Evolutionary conservation across 2,888 invertebrate genomes (phyloP), one percentile per base, ranked within the genome.

Genomic region (Stenoptilia bipunctidactyla): DNA sequence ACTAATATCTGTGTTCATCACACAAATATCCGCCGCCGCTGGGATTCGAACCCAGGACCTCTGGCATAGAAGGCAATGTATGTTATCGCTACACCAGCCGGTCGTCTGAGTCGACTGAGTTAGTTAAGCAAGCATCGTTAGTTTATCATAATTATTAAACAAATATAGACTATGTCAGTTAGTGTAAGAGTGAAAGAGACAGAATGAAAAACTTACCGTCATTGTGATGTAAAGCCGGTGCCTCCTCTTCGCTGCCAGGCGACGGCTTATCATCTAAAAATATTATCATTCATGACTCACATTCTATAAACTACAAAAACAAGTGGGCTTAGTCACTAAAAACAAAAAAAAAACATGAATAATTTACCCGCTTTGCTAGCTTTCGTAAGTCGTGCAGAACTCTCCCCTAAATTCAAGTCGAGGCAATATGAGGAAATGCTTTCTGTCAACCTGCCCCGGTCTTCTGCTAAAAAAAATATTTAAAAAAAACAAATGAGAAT

Each of bases 361-460:
- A n/a, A 8, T n/a, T 30, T 58, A 85, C 83, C 82, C 50, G 65
- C 45, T 60, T 73, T 80, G 1, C 73, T 61, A 1, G 77, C 77
- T 51, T 73, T 75, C n/a, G 71, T 80, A 10, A 85, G 58, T 36
- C 83, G 58, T 2, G 84, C 85, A 0, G 82, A 84, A 40, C 54
- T 77, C 15, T 82, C 75, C 0, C 68, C 79, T 0, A 85, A 61
- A 45, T 85, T 83, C 15, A 85, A 49, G 49, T 84, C 79, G 1
- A 85, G 65, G 40, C 84, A 84, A 46, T 84, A 85, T 0, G 85
- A 84, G 0, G 85, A 85, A 1, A 74, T 76, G 86, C 83, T 93
- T 86, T 70, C 89, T 57, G 52, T 86, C 56, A 71, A 43, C 34
- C 72, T 50, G 4, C 50, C 52, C 25, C 56, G 51, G 27, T 70